Evolutionary conservation across 2,888 invertebrate genomes (phyloP).

Genomic region (Coenonympha glycerion): DNA sequence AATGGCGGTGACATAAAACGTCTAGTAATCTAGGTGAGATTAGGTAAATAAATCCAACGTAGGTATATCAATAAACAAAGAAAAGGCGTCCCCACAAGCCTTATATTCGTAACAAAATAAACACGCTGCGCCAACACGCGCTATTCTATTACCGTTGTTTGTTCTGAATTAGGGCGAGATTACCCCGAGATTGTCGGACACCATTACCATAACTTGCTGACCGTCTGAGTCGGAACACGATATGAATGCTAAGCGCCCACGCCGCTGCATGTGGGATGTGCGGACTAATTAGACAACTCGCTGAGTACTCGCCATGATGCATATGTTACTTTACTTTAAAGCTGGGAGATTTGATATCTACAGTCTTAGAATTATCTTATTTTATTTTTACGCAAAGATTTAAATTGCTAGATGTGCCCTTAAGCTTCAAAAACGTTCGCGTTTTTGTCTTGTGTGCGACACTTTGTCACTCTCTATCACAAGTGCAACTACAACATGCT

Average conservation of each 20-base stretch:
- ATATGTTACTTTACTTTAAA: not conserved
- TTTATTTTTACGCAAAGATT: too few species aligned
- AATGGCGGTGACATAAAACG: not conserved
- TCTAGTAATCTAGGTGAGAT: not conserved
- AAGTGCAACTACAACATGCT: too few species aligned
- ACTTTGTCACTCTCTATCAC: too few species aligned
- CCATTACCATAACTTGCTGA: constrained; percentile 23
- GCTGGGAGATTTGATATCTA: too few species aligned
- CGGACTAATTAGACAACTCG: constrained; percentile 8
- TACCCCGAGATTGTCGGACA: constrained; percentile 21
- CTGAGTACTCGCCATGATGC: constrained; percentile 1
- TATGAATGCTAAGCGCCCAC: constrained; percentile 21
- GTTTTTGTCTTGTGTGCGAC: too few species aligned
- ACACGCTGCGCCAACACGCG: constrained; percentile 19
- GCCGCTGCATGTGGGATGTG: constrained; percentile 12
- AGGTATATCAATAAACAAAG: constrained; percentile 1
- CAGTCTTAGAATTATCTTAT: too few species aligned
- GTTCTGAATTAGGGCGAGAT: constrained; percentile 23
- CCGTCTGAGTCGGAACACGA: constrained; percentile 13
- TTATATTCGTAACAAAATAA: constrained; percentile 9
- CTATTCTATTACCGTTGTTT: constrained; percentile 23
- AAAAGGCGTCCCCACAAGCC: not conserved
- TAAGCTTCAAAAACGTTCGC: too few species aligned
- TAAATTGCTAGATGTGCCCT: too few species aligned
- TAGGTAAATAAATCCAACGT: not conserved